Conservation (phyloP, 2,888 invertebrate genomes). For the Tetragonula carbonaria region DNA sequence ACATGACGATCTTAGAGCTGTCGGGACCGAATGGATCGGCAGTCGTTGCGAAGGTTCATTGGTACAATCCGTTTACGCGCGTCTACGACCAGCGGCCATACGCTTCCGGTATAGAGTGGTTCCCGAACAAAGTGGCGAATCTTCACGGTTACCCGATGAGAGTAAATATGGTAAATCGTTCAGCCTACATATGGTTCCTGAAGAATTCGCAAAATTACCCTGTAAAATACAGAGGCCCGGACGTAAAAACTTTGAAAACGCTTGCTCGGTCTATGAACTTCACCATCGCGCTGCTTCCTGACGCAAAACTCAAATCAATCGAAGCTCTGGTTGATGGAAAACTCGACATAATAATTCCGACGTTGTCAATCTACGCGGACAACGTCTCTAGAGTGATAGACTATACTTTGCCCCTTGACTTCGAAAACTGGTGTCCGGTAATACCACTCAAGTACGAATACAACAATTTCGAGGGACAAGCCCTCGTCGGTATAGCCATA, state of each 20-base stretch:
- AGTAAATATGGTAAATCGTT: constrained; percentile 4
- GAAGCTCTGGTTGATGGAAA: fast-evolving
- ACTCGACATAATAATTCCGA: constrained; percentile 36
- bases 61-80: constrained; percentile 44
- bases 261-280: constrained; percentile 59
- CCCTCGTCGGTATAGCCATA: neutral
- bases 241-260: constrained; percentile 13
- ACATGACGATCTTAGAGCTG: constrained; percentile 36
- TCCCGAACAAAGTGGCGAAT: constrained; percentile 63
- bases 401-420: neutral
- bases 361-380: neutral
- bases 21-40: fast-evolving
- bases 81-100: neutral
- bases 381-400: fast-evolving
- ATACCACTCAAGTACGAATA: constrained; percentile 29
- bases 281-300: neutral
- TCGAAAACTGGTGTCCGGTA: constrained; percentile 45
- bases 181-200: constrained; percentile 32
- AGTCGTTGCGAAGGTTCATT: neutral
- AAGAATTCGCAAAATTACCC: constrained; percentile 24
- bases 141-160: constrained; percentile 61
- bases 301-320: fast-evolving
- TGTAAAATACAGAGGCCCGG: constrained; percentile 9
- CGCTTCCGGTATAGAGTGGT: constrained; percentile 1
- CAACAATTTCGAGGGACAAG: fast-evolving